Evolutionary conservation across 2,888 invertebrate species (phyloP).

Genomic region (Dascillus cervinus): DNA sequence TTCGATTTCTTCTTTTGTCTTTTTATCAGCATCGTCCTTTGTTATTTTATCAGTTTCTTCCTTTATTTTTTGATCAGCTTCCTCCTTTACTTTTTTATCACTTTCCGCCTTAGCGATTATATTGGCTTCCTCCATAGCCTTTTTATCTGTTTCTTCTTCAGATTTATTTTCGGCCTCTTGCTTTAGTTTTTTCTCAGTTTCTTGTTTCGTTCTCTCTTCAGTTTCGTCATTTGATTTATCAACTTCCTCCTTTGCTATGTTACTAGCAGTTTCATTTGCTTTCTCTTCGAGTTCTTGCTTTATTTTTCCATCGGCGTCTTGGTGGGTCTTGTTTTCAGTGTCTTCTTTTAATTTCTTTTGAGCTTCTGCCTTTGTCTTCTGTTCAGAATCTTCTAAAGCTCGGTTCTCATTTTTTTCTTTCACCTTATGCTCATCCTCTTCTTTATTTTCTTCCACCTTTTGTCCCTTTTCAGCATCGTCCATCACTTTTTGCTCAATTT

Average conservation of each 20-base stretch:
- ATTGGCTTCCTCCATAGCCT: conserved; percentile 9
- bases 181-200: conserved; percentile 15
- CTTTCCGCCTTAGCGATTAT: conserved; percentile 19
- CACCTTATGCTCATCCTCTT: conserved; percentile 12
- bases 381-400: conserved; percentile 12
- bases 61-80: no score
- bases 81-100: conserved; percentile 17
- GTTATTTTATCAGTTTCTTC: conserved; percentile 8
- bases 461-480: conserved; percentile 28
- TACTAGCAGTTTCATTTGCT: conserved; percentile 19
- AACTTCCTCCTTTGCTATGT: conserved; percentile 14
- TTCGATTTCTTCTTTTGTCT: conserved; percentile 31
- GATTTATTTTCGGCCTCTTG: conserved; percentile 13
- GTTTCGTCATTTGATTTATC: conserved; percentile 12
- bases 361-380: conserved; percentile 21
- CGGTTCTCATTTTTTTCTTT: conserved; percentile 11
- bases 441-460: conserved; percentile 16
- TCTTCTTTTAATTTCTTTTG: conserved; percentile 29
- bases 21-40: conserved; percentile 33
- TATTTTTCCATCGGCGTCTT: conserved; percentile 24
- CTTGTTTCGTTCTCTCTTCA: conserved; percentile 15
- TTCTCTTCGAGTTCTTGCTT: no score
- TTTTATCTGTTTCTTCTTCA: conserved; percentile 11
- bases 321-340: conserved; percentile 24
- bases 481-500: conserved; percentile 28